phyloP scores from a whole-genome alignment of 2,888 invertebrate genomes.

The Hydraecia micacea region DNA sequence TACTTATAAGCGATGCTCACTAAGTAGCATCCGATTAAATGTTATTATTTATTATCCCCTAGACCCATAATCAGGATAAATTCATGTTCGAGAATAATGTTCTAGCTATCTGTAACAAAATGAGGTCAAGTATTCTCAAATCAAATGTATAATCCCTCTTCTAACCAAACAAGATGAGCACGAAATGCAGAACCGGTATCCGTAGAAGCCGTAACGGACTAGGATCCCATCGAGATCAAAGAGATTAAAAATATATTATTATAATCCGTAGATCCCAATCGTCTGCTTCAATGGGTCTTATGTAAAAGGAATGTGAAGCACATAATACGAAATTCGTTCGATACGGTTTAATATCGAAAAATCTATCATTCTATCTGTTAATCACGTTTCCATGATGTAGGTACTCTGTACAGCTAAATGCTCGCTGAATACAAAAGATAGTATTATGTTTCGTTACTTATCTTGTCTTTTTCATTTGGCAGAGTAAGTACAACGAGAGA shows the following conservation, averaged over 20 bases:
- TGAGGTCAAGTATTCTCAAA: conserved; percentile 36
- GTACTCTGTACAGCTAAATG: conserved; percentile 44
- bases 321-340: conserved; percentile 48
- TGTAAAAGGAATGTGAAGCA: conserved; percentile 56
- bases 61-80: background rate
- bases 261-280: conserved; percentile 62
- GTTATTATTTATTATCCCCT: background rate
- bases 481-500: conserved; percentile 28
- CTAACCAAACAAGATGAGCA: conserved; percentile 27
- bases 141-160: conserved; percentile 29
- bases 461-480: conserved; percentile 33
- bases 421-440: conserved; percentile 56
- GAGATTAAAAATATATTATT: conserved; percentile 68
- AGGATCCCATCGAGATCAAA: conserved; percentile 60
- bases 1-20: background rate
- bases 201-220: conserved; percentile 45
- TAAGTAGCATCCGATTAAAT: background rate
- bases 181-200: conserved; percentile 34
- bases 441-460: conserved; percentile 41
- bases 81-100: background rate
- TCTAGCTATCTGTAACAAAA: conserved; percentile 6
- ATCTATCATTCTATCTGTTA: conserved; percentile 57
- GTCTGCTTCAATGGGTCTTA: conserved; percentile 55
- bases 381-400: conserved; percentile 53
- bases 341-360: conserved; percentile 61